Conservation (phyloP, 2,797 vertebrate genomes). For the Numenius phaeopus region DNA sequence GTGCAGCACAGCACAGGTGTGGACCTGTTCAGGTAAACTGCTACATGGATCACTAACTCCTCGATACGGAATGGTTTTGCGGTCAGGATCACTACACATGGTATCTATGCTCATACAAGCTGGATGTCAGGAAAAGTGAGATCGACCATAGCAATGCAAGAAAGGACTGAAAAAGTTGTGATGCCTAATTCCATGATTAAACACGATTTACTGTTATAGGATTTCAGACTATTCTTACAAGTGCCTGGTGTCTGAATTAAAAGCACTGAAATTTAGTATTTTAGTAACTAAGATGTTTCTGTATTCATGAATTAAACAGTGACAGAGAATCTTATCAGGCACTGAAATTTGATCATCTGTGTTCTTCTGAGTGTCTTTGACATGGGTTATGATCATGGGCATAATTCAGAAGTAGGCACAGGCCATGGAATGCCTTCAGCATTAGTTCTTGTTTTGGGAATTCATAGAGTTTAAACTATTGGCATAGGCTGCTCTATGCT, state of each 20-base stretch:
- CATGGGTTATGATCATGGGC: not conserved
- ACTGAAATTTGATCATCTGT: not conserved
- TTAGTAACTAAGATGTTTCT: not conserved
- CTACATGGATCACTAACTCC: not conserved
- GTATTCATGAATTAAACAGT: not conserved
- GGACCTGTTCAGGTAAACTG: not conserved
- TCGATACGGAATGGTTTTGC: not conserved
- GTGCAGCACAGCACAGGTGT: not conserved
- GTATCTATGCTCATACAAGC: fast-evolving
- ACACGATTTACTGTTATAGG: not conserved
- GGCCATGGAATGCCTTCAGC: not conserved
- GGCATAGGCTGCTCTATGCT: fast-evolving
- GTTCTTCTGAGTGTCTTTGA: not conserved
- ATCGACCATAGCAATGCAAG: not conserved
- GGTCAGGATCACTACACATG: not conserved
- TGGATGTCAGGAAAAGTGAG: not conserved
- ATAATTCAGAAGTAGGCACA: not conserved
- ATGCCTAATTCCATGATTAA: not conserved
- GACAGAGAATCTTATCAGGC: not conserved
- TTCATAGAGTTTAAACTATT: not conserved
- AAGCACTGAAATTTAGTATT: not conserved
- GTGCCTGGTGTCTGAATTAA: not conserved
- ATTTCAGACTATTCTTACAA: not conserved
- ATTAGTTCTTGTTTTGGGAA: not conserved
- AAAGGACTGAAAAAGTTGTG: not conserved